Percentiles rank a stretch among this genome's conserved stretches.
Conservation (phyloP, 2,113 vertebrate genomes). For the Zosterops pallidus region DNA sequence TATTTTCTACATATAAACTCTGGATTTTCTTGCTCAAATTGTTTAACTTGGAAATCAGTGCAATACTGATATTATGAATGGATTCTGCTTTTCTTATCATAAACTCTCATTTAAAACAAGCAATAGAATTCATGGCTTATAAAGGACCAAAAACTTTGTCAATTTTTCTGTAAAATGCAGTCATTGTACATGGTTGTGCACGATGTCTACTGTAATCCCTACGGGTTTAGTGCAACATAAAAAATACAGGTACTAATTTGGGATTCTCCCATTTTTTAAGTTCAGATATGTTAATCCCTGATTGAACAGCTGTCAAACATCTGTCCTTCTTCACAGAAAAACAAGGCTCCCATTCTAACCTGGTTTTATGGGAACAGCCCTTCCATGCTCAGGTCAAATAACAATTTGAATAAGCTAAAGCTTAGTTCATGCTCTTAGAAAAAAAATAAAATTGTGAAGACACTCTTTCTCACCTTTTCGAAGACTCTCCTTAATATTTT, state of each 20-base stretch:
- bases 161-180: neutral
- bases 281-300: neutral
- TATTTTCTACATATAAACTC: neutral
- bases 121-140: neutral
- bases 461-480: neutral
- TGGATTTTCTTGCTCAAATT: neutral
- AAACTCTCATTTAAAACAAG: neutral
- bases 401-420: neutral
- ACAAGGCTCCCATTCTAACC: neutral
- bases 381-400: neutral
- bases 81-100: neutral
- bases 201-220: neutral
- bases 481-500: neutral
- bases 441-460: neutral
- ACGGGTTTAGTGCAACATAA: neutral
- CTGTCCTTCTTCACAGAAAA: neutral
- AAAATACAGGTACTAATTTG: neutral
- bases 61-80: neutral
- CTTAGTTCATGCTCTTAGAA: neutral
- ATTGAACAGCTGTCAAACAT: conserved; percentile 4
- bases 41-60: neutral
- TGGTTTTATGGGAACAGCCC: neutral
- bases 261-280: neutral
- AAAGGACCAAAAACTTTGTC: neutral
- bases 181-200: neutral